A percentile compares a stretch with the other conserved stretches of the same genome.
Conservation (phyloP, 1,140 invertebrate genomes). For the Aphidius ervi region DNA sequence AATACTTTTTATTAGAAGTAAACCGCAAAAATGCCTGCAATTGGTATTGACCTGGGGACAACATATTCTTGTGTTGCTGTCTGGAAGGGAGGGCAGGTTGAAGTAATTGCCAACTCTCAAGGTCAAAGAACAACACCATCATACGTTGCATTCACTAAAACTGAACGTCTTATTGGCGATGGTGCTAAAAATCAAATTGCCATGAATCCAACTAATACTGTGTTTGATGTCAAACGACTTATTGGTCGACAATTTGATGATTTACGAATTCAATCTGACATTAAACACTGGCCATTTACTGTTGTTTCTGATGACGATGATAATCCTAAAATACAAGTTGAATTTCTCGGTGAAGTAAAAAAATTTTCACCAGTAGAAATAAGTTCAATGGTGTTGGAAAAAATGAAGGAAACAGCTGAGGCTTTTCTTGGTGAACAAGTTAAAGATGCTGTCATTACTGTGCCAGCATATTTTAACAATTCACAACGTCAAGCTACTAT, state of each 20-base stretch:
- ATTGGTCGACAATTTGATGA: constrained; percentile 77
- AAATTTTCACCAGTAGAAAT: constrained; percentile 79
- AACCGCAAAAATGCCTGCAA: constrained; percentile 53
- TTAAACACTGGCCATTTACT: constrained; percentile 80
- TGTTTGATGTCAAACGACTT: constrained; percentile 77
- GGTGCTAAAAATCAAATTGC: constrained; percentile 67
- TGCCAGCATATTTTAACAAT: constrained; percentile 70
- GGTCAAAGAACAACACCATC: constrained; percentile 86
- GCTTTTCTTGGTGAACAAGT: constrained; percentile 49
- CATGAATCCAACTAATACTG: constrained; percentile 79
- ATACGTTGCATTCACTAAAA: constrained; percentile 82
- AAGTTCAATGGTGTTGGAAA: constrained; percentile 77
- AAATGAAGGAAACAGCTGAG: constrained; percentile 61
- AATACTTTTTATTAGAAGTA: too few relatives aligned
- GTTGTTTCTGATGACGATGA: constrained; percentile 55
- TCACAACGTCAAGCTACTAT: constrained; percentile 65
- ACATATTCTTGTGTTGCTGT: constrained; percentile 77
- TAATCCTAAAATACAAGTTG: constrained; percentile 72
- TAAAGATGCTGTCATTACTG: constrained; percentile 65
- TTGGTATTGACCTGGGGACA: constrained; percentile 72
- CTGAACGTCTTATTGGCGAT: constrained; percentile 70
- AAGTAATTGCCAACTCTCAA: constrained; percentile 90
- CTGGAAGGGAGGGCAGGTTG: constrained; percentile 77
- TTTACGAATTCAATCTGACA: constrained; percentile 66
- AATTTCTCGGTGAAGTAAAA: constrained; percentile 72